Evolutionary conservation across 2,888 invertebrate species (phyloP), one percentile per base, ranked within the genome.

Genomic region (Epiblema foenella): DNA sequence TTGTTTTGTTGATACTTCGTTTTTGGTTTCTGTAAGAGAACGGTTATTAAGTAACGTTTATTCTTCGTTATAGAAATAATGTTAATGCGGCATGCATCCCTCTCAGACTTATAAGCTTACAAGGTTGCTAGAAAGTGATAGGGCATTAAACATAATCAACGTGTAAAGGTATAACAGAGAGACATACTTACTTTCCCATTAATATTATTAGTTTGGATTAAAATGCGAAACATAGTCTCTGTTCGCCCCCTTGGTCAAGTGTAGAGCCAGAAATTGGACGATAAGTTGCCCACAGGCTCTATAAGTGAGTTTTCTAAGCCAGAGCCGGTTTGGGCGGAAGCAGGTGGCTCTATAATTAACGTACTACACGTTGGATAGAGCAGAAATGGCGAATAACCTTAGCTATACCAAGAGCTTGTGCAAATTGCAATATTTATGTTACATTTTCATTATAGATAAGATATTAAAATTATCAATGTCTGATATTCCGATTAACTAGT

Each of bases 311-410:
- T 46, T 46, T 46, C 46, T 46, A 46, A 46, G 63, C 20, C 42
- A 17, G 63, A 62, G 69, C 78, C 74, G 75, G 78, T 77, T 75
- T 29, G 24, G 60, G 12, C 77, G 78, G 78, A 78, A 73, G 72
- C 78, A 78, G 78, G 77, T 46, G 46, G 52, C 52, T 46, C 15
- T 17, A 58, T 37, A 58, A 58, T 58, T 56, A 46, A 46, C 46
- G 46, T 46, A 46, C 46, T 46, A 46, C 46, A 46, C 42, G 42
- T 46, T 46, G 46, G 46, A 46, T 46, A 46, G 46, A 46, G 46
- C 46, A 46, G 46, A 46, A 46, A 46, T 46, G 46, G 46, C 46
- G 46, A n/a, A 15, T 42, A 42, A 46, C 46, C 46, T 46, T 46
- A 46, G 46, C 46, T 46, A 15, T 46, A 46, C 46, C 46, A 12